A percentile compares a stretch with the other conserved stretches of the same genome.
Conservation (phyloP, 2,113 vertebrate genomes). For the Coturnix japonica region DNA sequence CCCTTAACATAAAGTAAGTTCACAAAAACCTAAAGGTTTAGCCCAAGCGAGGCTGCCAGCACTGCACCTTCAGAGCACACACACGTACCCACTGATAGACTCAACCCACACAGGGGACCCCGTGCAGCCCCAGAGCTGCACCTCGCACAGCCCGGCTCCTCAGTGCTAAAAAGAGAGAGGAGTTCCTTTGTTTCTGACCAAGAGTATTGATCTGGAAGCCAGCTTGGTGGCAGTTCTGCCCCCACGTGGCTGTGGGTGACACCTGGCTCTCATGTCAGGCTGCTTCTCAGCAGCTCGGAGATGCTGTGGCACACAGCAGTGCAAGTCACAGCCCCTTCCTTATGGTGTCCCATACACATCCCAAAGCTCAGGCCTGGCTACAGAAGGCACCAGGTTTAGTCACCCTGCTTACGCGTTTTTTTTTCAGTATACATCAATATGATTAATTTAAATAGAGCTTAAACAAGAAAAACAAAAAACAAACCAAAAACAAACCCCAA, state of each 20-base stretch:
- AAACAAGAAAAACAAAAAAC: neutral
- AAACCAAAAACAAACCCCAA: neutral
- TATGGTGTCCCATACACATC: conserved; percentile 2
- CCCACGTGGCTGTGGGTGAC: neutral
- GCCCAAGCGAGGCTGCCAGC: neutral
- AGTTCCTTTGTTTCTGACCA: neutral
- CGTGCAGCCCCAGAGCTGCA: too few relatives aligned
- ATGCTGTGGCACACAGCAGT: neutral
- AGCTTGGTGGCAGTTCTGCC: neutral
- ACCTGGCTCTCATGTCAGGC: neutral
- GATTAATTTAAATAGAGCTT: conserved; percentile 39
- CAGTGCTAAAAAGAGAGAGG: neutral
- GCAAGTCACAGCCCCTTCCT: neutral
- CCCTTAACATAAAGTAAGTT: neutral
- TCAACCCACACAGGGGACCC: neutral
- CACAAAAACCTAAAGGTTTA: neutral
- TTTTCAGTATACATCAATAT: neutral
- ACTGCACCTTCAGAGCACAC: accelerated
- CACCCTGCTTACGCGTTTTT: conserved; percentile 17
- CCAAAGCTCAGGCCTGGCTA: conserved; percentile 34
- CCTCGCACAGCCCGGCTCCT: too few relatives aligned
- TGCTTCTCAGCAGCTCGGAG: conserved; percentile 7
- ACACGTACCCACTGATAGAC: accelerated
- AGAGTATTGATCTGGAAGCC: neutral
- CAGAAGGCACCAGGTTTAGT: conserved; percentile 23